phyloP scores from a whole-genome alignment of 2,888 invertebrate genomes.

The Odontomyia ornata region DNA sequence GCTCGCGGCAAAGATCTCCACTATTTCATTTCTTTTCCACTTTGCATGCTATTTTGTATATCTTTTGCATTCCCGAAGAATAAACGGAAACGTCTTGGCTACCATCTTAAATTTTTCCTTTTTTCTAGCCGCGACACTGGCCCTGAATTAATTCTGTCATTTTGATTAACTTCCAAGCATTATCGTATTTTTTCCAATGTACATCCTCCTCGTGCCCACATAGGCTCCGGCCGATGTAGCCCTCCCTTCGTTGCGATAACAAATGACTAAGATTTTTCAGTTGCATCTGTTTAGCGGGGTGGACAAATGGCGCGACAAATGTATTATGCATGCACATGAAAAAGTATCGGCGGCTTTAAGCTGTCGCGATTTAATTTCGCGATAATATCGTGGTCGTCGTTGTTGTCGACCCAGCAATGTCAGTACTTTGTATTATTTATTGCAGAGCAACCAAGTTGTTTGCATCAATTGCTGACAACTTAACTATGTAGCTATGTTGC shows the following conservation, averaged over 20 bases:
- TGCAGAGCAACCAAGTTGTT: conserved; percentile 16
- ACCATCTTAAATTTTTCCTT: too few species aligned
- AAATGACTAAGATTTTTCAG: conserved; percentile 23
- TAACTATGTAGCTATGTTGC: conserved; percentile 15
- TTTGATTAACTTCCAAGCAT: conserved; percentile 50
- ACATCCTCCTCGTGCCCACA: not conserved
- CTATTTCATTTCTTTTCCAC: too few species aligned
- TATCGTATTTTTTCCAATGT: conserved; percentile 46
- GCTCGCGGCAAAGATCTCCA: too few species aligned
- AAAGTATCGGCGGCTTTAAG: conserved; percentile 20
- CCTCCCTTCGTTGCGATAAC: not conserved
- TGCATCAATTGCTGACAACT: conserved; percentile 39
- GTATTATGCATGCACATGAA: conserved; percentile 8
- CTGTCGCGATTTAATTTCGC: conserved; percentile 4
- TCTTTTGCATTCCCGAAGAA: too few species aligned
- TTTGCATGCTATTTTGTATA: too few species aligned
- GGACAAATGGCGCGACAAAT: conserved; percentile 40
- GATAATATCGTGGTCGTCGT: not conserved
- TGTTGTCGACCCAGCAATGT: not conserved
- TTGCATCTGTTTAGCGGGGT: conserved; percentile 19
- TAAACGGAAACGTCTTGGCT: too few species aligned
- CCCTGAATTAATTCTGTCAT: conserved; percentile 47
- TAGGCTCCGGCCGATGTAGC: not conserved
- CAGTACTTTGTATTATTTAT: not conserved
- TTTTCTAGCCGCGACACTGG: too few species aligned